Base-by-base conservation (phyloP, 2,888 invertebrate species). In the Taenaris catops region DNA sequence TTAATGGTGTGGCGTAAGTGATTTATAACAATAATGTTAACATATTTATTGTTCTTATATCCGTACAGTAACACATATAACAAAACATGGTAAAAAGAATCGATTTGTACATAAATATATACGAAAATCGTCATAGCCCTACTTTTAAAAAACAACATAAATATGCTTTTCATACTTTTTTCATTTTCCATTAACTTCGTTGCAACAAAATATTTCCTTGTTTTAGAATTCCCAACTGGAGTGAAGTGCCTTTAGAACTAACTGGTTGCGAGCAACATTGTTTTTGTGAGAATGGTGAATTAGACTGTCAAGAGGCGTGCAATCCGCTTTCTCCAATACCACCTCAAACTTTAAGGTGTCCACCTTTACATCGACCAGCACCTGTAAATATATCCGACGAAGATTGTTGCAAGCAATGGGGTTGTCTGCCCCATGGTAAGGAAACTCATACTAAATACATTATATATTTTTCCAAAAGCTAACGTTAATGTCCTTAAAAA, bases 231-330 rank as follows among this genome's bases (percentile, higher is more conserved):
- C 89, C 89, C 18, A 96, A 96, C 69, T 96, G 94, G 93, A 93
- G 93, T 35, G 92, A 93, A 53, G 91, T 97, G 25, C 96, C 96
- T 0, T 76, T 89, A 4, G 90, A 93, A 33, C 75, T 96, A 1
- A 94, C 95, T 5, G 94, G 96, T 29, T 97, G 96, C 59, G 94
- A 96, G 44, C 90, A 93, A 50, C 89, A 93, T 49, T 97, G 96
- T 61, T 95, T 92, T 64, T 97, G 96, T 61, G 95, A 96, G 66
- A 92, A 93, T 69, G 96, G 96, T 7, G 94, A 93, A 48, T 88
- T 97, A 8, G 93, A 95, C 43, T 97, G 97, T 56, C 92, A 94
- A 48, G 91, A 92, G 18, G 90, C 92, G 6, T 97, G 97, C 73
- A 90, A 93, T 1, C 93, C 94, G 0, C 90, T 96, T 0, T 84